Conservation (phyloP, 1,140 invertebrate genomes). For the Hypsibius dujardini region DNA sequence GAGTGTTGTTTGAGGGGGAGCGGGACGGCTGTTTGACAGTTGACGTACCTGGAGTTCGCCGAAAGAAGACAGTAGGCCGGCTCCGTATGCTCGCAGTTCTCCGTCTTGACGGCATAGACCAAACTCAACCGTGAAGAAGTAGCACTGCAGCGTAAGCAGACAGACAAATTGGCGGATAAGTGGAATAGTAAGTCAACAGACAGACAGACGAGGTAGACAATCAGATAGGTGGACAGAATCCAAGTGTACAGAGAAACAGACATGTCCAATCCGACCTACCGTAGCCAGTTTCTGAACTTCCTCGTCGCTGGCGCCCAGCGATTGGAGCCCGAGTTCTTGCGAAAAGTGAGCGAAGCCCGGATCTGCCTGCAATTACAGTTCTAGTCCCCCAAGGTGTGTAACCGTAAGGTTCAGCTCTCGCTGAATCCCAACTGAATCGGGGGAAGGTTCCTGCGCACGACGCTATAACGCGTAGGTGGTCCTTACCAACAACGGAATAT, state of each 20-base stretch:
- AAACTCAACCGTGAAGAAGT: conserved; percentile 96
- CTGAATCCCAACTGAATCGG: not conserved
- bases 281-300: conserved; percentile 77
- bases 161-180: too few species aligned
- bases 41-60: conserved; percentile 64
- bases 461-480: not conserved
- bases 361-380: conserved; percentile 55
- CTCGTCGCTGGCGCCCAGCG: conserved; percentile 73
- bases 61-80: conserved; percentile 80
- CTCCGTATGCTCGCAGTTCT: conserved; percentile 73
- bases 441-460: not conserved
- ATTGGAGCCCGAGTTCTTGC: conserved; percentile 81
- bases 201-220: too few species aligned
- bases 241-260: too few species aligned
- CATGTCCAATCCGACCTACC: too few species aligned
- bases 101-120: conserved; percentile 80
- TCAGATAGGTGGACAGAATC: too few species aligned
- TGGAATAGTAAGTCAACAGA: too few species aligned
- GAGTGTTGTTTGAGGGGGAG: too few species aligned
- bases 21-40: too few species aligned
- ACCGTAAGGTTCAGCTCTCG: too few species aligned
- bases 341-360: conserved; percentile 90
- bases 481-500: conserved; percentile 61
- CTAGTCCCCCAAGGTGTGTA: too few species aligned
- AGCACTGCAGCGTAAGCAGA: conserved; percentile 62